Percentiles rank a stretch among this genome's conserved stretches.
Conservation (phyloP, 2,888 invertebrate genomes). For the Drosophila gaucha region DNA sequence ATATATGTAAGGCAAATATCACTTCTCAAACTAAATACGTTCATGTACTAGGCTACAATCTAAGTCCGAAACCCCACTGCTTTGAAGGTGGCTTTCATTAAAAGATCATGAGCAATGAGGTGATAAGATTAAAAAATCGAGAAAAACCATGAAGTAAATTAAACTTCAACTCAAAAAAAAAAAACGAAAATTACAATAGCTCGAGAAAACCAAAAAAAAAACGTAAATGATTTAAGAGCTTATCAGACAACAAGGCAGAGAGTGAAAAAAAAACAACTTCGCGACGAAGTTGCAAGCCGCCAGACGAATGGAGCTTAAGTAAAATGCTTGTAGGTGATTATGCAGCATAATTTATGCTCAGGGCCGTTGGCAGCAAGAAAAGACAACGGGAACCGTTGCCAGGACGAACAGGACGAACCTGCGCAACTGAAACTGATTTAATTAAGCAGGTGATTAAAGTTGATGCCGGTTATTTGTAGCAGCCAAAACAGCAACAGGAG, state of each 20-base stretch:
- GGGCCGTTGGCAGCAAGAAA: slow-evolving; percentile 14
- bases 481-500: slow-evolving; percentile 57
- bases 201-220: slow-evolving; percentile 19
- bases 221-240: slow-evolving; percentile 72
- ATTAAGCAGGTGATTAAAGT: slow-evolving; percentile 83
- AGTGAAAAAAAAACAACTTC: slow-evolving; percentile 15
- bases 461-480: slow-evolving; percentile 81
- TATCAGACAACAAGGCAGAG: slow-evolving; percentile 46
- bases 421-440: slow-evolving; percentile 77
- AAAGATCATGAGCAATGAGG: slow-evolving; percentile 5
- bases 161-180: not conserved
- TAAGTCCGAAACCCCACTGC: too few species aligned
- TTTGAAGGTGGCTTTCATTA: slow-evolving; percentile 6
- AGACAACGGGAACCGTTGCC: slow-evolving; percentile 10
- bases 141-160: slow-evolving; percentile 16
- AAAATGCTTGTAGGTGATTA: slow-evolving; percentile 75
- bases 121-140: slow-evolving; percentile 9
- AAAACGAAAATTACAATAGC: not conserved
- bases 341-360: slow-evolving; percentile 75
- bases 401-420: slow-evolving; percentile 21
- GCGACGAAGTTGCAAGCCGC: slow-evolving; percentile 35
- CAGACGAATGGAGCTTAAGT: slow-evolving; percentile 62
- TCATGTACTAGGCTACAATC: too few species aligned
- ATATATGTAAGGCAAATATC: too few species aligned
- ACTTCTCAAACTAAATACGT: too few species aligned